Percentiles rank a stretch among this genome's conserved stretches.
Evolutionary conservation across 2,113 vertebrate genomes (phyloP).

Genomic region (Proteles cristata): DNA sequence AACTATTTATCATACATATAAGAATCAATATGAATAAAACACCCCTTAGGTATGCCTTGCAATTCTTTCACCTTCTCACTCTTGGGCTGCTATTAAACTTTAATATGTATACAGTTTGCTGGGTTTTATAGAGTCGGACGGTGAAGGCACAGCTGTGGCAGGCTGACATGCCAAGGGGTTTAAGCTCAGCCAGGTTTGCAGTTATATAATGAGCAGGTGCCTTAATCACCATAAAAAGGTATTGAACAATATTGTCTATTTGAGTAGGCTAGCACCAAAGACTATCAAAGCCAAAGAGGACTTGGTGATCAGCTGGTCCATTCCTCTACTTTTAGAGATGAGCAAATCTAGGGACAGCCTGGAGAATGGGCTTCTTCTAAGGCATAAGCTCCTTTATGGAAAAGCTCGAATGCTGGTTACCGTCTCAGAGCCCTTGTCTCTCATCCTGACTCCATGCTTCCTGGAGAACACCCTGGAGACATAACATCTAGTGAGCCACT

Average conservation of each 20-base stretch:
- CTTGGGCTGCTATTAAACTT: conserved; percentile 59
- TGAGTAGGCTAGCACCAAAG: background rate
- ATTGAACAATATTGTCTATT: background rate
- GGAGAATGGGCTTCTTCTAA: background rate
- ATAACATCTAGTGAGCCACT: background rate
- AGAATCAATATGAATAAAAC: conserved; percentile 59
- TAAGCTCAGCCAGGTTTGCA: conserved; percentile 58
- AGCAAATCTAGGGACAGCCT: background rate
- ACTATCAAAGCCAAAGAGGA: background rate
- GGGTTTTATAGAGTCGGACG: conserved; percentile 36
- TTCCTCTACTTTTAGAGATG: background rate
- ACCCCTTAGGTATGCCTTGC: conserved; percentile 32
- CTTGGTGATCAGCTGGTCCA: background rate
- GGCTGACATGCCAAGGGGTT: conserved; percentile 43
- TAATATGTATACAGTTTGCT: conserved; percentile 15
- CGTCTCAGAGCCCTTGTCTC: background rate
- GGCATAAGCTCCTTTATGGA: background rate
- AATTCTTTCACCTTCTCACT: background rate
- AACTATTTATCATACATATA: conserved; percentile 66
- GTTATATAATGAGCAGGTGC: conserved; percentile 68
- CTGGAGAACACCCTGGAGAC: background rate
- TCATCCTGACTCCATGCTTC: background rate
- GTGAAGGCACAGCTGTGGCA: background rate
- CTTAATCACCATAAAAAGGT: conserved; percentile 60
- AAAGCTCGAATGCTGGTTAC: background rate